Conservation (phyloP, 1,140 invertebrate species). For the Phthorimaea operculella region DNA sequence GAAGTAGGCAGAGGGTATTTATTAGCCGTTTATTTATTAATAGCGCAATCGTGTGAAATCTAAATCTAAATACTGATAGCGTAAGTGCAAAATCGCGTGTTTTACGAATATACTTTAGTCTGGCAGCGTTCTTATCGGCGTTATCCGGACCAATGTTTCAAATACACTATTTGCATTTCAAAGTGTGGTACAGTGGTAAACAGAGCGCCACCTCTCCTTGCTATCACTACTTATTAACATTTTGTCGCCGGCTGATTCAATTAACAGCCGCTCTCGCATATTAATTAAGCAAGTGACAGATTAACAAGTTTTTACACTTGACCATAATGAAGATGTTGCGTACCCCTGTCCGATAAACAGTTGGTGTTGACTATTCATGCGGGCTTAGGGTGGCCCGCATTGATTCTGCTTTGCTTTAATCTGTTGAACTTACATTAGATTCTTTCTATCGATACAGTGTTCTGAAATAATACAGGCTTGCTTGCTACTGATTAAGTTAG, state of each 20-base stretch:
- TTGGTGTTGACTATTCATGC: constrained; percentile 25
- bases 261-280: constrained; percentile 51
- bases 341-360: constrained; percentile 31
- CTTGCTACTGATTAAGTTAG: too few relatives aligned
- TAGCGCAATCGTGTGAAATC: not conserved
- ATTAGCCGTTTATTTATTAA: too few relatives aligned
- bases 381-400: constrained; percentile 15
- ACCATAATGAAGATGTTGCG: constrained; percentile 59
- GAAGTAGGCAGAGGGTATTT: too few relatives aligned
- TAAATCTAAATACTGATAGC: constrained; percentile 3
- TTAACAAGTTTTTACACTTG: constrained; percentile 63
- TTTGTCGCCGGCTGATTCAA: constrained; percentile 59
- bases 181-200: constrained; percentile 35
- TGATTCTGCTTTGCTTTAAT: constrained; percentile 2
- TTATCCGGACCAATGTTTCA: constrained; percentile 45
- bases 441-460: too few relatives aligned
- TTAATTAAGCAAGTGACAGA: constrained; percentile 59
- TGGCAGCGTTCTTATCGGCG: constrained; percentile 28
- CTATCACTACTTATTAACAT: constrained; percentile 59
- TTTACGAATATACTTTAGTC: constrained; percentile 35
- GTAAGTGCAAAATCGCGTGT: constrained; percentile 41
- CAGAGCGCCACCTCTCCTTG: constrained; percentile 13
- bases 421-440: not conserved
- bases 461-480: too few relatives aligned
- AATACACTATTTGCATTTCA: constrained; percentile 53